Base-by-base conservation (phyloP, 2,888 invertebrate genomes). In the Apotomis betuletana region DNA sequence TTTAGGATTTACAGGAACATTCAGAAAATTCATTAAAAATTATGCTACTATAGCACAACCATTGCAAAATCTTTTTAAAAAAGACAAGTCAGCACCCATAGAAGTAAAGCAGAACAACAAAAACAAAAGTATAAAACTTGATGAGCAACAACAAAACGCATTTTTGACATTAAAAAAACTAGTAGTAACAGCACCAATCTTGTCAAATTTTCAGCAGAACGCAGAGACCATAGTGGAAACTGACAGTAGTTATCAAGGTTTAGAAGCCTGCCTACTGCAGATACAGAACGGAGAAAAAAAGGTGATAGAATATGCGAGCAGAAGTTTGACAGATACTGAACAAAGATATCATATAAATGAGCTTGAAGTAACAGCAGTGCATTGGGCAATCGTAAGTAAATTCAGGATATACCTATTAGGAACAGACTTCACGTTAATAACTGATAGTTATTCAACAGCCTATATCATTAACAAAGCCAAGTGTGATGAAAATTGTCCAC, bases 261-360 rank as follows among this genome's bases (percentile, higher is more conserved):
- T 58, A 4, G 58, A 41, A 5, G 58, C 58, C 9, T 58, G 75
- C 54, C 49, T 74, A 49, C 51, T 72, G 41, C 60, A 60, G 41
- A 46, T 60, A 3, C 60, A 60, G 41, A n/a, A 60, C 1, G 60
- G 70, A 4, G 68, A 74, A 38, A 63, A 65, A 15, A 74, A 68
- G 52, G 70, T 74, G 1, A 71, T 74, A 3, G 64, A 75, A 52
- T 73, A 75, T 69, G 73, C 75, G 15, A 73, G 75, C 59, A 59
- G 73, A 68, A 13, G 74, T 44, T 15, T 75, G 38, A 75, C 72
- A 46, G 74, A 75, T 65, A 67, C 75, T 10, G 74, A 75, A 68
- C 69, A 69, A 13, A 57, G 75, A 61, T 75, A 75, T 41, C 75
- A 75, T 49, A 75, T 74, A 12, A 75, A 74, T 70, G 75, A 75